Evolutionary conservation across 2,888 invertebrate genomes (phyloP).

Genomic region (Lamproptera curius): DNA sequence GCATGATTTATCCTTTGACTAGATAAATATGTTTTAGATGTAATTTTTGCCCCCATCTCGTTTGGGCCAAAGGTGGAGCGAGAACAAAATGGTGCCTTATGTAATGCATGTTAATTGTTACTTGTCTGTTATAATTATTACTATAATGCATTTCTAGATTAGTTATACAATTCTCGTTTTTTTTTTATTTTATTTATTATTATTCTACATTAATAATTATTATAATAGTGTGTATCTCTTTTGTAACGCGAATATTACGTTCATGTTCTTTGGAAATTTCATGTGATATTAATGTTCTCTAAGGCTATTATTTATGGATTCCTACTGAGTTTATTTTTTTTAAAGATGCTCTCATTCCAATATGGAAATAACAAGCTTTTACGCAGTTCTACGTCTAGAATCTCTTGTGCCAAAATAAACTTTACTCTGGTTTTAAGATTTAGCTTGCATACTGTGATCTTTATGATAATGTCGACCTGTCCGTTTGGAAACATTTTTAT

Average conservation of each 20-base stretch:
- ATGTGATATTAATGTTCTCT: slow-evolving; percentile 73
- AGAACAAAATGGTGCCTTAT: slow-evolving; percentile 62
- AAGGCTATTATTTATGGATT: slow-evolving; percentile 51
- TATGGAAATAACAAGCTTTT: slow-evolving; percentile 28
- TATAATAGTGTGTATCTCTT: slow-evolving; percentile 56
- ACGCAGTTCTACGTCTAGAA: slow-evolving; percentile 39
- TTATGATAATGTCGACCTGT: slow-evolving; percentile 43
- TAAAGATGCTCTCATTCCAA: slow-evolving; percentile 57
- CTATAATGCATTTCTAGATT: slow-evolving; percentile 74
- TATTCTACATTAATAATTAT: slow-evolving; percentile 58
- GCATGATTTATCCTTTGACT: slow-evolving; percentile 61
- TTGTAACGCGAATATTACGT: slow-evolving; percentile 65
- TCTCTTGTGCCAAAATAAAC: slow-evolving; percentile 73
- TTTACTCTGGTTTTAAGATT: slow-evolving; percentile 38
- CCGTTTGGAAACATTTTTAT: slow-evolving; percentile 59
- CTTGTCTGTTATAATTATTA: slow-evolving; percentile 58
- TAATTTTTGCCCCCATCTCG: slow-evolving; percentile 28
- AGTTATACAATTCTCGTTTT: slow-evolving; percentile 68
- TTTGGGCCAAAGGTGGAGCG: slow-evolving; percentile 35
- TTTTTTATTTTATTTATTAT: slow-evolving; percentile 48
- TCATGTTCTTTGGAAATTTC: slow-evolving; percentile 70
- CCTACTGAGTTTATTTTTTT: slow-evolving; percentile 44
- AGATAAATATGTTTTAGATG: slow-evolving; percentile 71
- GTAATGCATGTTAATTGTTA: slow-evolving; percentile 65
- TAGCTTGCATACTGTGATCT: slow-evolving; percentile 60